phyloP scores from a whole-genome alignment of 2,888 invertebrate species.

The Pheosia tremula region DNA sequence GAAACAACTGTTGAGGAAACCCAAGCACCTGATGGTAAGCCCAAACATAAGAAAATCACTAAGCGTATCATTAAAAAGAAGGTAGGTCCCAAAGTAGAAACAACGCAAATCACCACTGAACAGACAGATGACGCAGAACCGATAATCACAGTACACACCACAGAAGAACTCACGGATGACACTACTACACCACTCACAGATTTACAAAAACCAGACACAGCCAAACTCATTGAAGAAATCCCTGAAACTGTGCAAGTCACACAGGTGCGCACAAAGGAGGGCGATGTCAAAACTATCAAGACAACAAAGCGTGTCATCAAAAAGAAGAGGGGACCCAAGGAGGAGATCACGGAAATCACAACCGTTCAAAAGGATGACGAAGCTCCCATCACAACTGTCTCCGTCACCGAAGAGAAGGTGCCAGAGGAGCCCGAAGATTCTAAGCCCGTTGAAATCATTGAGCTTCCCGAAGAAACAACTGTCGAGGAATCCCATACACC shows the following conservation, averaged over 20 bases:
- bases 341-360: constrained; percentile 67
- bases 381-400: constrained; percentile 40
- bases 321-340: constrained; percentile 55
- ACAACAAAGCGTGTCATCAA: constrained; percentile 37
- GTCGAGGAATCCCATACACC: constrained; percentile 4
- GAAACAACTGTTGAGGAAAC: constrained; percentile 49
- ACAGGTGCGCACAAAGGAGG: constrained; percentile 10
- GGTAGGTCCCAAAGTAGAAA: constrained; percentile 55
- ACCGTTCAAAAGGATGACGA: constrained; percentile 63
- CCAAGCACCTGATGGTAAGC: constrained; percentile 49
- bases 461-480: constrained; percentile 13
- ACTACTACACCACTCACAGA: constrained; percentile 11
- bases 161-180: constrained; percentile 26
- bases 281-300: constrained; percentile 12
- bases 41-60: constrained; percentile 42
- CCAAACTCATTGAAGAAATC: constrained; percentile 7
- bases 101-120: constrained; percentile 27
- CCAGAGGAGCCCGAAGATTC: background rate
- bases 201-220: constrained; percentile 1
- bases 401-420: constrained; percentile 7
- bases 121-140: constrained; percentile 40
- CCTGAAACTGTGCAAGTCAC: constrained; percentile 13
- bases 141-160: constrained; percentile 60
- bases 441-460: constrained; percentile 8
- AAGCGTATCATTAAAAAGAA: constrained; percentile 66